These are phyloP conservation scores for Phacellophora camtschatica DNA, from an alignment of 30 jellyfish, hydroid and myxozoan species.

Conservation along the genomic window DNA sequence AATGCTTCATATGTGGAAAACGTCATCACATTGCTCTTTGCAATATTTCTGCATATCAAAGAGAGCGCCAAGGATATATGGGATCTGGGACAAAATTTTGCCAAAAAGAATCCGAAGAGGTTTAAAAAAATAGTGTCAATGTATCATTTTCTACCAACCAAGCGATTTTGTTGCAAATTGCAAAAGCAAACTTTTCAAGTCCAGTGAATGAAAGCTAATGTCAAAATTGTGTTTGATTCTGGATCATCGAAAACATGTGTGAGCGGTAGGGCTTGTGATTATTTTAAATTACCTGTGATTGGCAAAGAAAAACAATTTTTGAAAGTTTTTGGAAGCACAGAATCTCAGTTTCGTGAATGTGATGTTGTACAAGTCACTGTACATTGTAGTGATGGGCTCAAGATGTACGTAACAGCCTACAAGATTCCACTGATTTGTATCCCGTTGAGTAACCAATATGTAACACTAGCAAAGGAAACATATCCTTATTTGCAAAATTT, in stretches of 20 bases:
- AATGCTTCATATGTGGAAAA: no score
- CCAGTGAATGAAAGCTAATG: constrained; percentile 3
- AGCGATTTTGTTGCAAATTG: no score
- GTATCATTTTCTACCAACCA: no score
- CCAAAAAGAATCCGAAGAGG: no score
- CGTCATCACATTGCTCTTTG: no score
- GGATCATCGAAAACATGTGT: background rate
- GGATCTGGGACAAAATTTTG: no score
- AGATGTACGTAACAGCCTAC: background rate
- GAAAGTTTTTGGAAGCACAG: background rate
- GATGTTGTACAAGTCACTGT: constrained; percentile 3
- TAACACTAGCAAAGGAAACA: background rate
- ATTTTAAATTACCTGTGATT: background rate
- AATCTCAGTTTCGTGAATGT: background rate
- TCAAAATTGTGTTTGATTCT: background rate
- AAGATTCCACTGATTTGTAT: constrained; percentile 1
- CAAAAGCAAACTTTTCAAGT: background rate
- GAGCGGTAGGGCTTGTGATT: background rate
- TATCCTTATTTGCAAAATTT: background rate
- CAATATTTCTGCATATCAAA: no score
- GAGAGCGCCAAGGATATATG: no score
- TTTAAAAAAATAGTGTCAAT: no score
- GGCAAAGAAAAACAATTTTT: background rate
- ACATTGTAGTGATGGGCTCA: background rate
- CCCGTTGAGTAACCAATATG: background rate